A percentile compares a stretch with the other conserved stretches of the same genome.
phyloP scores from a whole-genome alignment of 2,113 vertebrate species.

The Rhinogobius similis region DNA sequence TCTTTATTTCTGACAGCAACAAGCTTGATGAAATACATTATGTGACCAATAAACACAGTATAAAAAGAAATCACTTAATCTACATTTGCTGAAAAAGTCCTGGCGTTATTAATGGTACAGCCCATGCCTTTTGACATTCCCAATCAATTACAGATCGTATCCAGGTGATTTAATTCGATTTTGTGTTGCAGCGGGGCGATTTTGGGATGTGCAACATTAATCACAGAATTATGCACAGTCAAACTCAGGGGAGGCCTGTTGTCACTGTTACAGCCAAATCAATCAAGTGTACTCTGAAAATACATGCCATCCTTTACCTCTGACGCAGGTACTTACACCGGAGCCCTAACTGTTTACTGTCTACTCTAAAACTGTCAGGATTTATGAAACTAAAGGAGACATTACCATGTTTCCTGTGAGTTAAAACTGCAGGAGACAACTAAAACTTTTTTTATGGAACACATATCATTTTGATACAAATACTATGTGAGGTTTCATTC shows the following conservation, averaged over 20 bases:
- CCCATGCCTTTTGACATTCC: constrained; percentile 58
- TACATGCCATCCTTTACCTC: constrained; percentile 19
- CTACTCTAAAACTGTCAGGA: constrained; percentile 24
- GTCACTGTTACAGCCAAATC: constrained; percentile 70
- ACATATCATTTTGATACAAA: not conserved
- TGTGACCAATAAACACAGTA: constrained; percentile 55
- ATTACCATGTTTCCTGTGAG: constrained; percentile 18
- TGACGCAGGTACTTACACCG: constrained; percentile 14
- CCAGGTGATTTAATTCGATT: constrained; percentile 79
- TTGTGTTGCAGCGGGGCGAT: constrained; percentile 66
- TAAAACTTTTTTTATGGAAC: not conserved
- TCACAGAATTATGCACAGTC: constrained; percentile 75
- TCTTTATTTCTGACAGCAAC: constrained; percentile 32
- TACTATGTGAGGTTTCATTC: constrained; percentile 8
- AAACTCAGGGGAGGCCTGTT: constrained; percentile 63
- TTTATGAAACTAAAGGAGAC: constrained; percentile 14
- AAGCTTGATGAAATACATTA: constrained; percentile 42
- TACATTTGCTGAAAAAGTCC: constrained; percentile 31
- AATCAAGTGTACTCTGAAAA: constrained; percentile 62
- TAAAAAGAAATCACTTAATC: constrained; percentile 56
- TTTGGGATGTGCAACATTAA: constrained; percentile 70
- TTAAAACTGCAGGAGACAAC: not conserved
- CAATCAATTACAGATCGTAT: constrained; percentile 78
- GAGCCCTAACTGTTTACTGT: constrained; percentile 12
- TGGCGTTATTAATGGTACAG: constrained; percentile 65